These are phyloP conservation scores for Mnemiopsis leidyi DNA, from an alignment of 37 sponge, comb jelly and placozoan genomes.

Conservation along the genomic window DNA sequence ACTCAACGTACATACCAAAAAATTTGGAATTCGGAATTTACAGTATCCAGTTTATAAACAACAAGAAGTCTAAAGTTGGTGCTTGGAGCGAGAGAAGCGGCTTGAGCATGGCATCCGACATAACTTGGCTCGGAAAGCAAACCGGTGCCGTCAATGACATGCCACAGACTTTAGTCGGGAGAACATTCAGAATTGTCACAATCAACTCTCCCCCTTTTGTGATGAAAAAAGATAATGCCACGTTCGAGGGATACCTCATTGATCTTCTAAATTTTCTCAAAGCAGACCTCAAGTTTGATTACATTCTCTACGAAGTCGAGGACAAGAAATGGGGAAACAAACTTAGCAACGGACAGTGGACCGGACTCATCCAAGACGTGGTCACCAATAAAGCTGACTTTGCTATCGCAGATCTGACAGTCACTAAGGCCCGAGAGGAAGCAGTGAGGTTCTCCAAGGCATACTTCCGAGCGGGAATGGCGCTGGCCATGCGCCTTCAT, in stretches of 20 bases:
- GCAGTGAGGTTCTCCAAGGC: conserved; percentile 16
- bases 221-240: background rate
- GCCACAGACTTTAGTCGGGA: background rate
- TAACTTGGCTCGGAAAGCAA: background rate
- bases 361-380: background rate
- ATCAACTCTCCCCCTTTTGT: conserved; percentile 18
- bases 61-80: background rate
- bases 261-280: background rate
- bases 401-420: conserved; percentile 3
- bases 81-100: background rate
- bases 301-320: background rate
- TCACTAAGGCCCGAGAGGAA: background rate
- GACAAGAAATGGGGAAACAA: background rate
- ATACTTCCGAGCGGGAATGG: conserved; percentile 13
- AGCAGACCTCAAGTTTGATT: background rate
- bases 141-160: background rate
- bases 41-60: background rate
- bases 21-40: background rate
- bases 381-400: conserved; percentile 9
- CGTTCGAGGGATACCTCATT: background rate
- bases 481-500: background rate
- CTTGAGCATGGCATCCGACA: background rate
- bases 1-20: background rate
- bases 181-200: background rate
- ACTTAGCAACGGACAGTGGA: background rate